Percentiles rank a stretch among this genome's conserved stretches.
phyloP scores from a whole-genome alignment of 1,140 invertebrate genomes.

The Temnothorax curvispinosus region DNA sequence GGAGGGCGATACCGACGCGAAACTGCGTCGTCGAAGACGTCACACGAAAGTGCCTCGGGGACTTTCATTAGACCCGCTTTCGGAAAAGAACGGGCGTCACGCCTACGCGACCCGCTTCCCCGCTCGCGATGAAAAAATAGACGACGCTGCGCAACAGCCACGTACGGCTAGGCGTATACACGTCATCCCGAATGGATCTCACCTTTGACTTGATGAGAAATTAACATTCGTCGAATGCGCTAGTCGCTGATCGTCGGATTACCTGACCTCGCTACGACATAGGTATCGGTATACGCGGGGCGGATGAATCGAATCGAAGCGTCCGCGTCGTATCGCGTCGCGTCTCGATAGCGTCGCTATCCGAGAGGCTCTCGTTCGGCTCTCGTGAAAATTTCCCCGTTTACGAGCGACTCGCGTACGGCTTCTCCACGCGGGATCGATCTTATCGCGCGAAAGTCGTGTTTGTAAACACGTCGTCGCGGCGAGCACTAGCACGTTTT shows the following conservation, averaged over 20 bases:
- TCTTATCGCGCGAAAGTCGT: neutral
- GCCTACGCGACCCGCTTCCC: neutral
- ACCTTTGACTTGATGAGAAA: constrained; percentile 3
- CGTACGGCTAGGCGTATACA: neutral
- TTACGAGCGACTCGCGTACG: neutral
- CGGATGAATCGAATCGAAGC: too few species aligned
- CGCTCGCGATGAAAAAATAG: neutral
- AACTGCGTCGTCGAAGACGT: neutral
- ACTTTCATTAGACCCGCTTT: neutral
- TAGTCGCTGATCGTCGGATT: neutral
- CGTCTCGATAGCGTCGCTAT: neutral
- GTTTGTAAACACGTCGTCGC: constrained; percentile 38
- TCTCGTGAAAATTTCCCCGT: neutral
- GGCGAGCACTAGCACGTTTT: neutral
- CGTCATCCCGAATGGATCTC: neutral
- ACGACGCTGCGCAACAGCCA: constrained; percentile 12
- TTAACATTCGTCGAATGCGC: neutral
- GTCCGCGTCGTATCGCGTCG: too few species aligned
- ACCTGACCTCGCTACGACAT: too few species aligned
- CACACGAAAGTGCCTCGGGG: neutral
- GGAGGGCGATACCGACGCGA: neutral
- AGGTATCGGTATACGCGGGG: too few species aligned
- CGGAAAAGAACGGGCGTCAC: neutral
- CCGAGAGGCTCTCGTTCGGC: neutral
- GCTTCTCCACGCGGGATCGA: neutral